These are phyloP conservation scores for Eueides isabella DNA, from an alignment of 1,140 invertebrate species.

Conservation along the genomic window DNA sequence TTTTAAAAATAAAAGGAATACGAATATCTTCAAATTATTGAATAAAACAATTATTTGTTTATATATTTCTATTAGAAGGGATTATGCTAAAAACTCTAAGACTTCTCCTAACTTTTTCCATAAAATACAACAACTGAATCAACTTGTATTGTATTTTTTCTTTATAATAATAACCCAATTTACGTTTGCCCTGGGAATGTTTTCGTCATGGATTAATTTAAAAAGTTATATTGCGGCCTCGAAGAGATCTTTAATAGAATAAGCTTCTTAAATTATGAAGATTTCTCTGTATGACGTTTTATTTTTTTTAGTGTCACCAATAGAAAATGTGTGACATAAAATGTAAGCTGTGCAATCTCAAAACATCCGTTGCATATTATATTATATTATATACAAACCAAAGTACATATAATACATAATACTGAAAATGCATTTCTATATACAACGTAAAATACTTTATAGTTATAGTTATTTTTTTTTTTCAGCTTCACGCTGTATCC, in stretches of 20 bases:
- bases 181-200: slow-evolving; percentile 45
- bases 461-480: too few relatives aligned
- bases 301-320: slow-evolving; percentile 20
- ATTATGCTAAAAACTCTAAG: slow-evolving; percentile 6
- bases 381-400: too few relatives aligned
- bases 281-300: slow-evolving; percentile 35
- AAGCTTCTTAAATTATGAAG: slow-evolving; percentile 40
- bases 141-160: slow-evolving; percentile 39
- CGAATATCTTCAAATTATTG: background rate
- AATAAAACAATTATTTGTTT: background rate
- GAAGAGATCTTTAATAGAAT: slow-evolving; percentile 43
- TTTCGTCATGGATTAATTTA: slow-evolving; percentile 71
- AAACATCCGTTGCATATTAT: background rate
- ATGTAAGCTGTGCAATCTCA: background rate
- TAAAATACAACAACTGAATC: slow-evolving; percentile 30
- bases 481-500: too few relatives aligned
- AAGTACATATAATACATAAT: too few relatives aligned
- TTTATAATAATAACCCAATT: slow-evolving; percentile 47
- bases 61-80: background rate
- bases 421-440: too few relatives aligned
- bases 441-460: too few relatives aligned
- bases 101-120: slow-evolving; percentile 26
- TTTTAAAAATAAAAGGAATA: background rate
- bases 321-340: background rate
- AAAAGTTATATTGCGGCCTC: slow-evolving; percentile 68